A percentile compares a stretch with the other conserved stretches of the same genome.
These are phyloP conservation scores for Lonchura striata DNA, from an alignment of 2,113 vertebrate species.

Conservation along the genomic window DNA sequence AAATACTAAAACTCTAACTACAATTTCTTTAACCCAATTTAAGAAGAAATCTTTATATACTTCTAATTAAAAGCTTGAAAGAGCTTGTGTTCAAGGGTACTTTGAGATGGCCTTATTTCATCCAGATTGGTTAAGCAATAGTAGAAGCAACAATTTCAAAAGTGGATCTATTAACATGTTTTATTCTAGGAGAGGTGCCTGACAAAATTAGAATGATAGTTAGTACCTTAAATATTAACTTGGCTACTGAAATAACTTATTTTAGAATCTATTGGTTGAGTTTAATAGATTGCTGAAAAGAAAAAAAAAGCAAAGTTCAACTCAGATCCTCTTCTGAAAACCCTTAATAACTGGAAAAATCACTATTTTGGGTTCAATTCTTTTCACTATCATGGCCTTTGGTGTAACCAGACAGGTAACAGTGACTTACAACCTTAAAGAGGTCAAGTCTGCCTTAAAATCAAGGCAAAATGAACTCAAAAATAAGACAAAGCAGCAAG, in stretches of 20 bases:
- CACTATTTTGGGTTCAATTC: background rate
- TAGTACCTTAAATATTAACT: background rate
- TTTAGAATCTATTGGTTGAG: background rate
- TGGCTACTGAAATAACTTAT: background rate
- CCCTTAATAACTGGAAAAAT: background rate
- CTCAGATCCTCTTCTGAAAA: background rate
- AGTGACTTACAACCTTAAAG: background rate
- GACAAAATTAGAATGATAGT: background rate
- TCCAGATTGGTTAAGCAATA: background rate
- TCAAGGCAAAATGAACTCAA: background rate
- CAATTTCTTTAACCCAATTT: background rate
- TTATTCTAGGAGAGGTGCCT: background rate
- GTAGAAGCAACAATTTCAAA: background rate
- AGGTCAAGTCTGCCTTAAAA: background rate
- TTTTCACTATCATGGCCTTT: background rate
- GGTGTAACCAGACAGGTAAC: background rate
- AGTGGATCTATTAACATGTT: background rate
- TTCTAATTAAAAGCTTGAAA: background rate
- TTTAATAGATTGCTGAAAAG: background rate
- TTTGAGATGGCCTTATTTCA: background rate
- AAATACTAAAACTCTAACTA: background rate
- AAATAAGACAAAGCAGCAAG: background rate
- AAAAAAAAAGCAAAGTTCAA: background rate
- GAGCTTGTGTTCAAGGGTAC: background rate
- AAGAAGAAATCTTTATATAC: background rate